These are phyloP conservation scores for Mesorhabditis spiculigera DNA, from an alignment of 2,888 invertebrate genomes.

Conservation along the genomic window DNA sequence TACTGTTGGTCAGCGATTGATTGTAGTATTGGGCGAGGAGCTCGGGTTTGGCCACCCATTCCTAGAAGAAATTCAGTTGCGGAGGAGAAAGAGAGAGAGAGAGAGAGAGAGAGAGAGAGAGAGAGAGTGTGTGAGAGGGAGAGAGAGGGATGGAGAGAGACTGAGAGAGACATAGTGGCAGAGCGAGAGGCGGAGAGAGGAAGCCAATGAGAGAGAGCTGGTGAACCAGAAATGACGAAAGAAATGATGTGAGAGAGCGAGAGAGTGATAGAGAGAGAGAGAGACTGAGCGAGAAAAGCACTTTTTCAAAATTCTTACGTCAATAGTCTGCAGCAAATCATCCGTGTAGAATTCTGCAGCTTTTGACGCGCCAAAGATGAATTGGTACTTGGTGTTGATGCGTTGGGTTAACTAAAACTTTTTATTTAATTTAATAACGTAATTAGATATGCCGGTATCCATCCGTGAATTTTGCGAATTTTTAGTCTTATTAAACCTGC, in stretches of 20 bases:
- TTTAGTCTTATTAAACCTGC: no score
- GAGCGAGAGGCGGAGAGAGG: no score
- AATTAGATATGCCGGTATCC: no score
- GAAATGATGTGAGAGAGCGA: no score
- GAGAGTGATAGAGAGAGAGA: not conserved
- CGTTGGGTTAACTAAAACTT: not conserved
- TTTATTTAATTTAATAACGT: not conserved
- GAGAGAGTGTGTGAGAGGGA: slow-evolving; percentile 16
- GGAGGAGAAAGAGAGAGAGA: no score
- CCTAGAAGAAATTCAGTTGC: no score
- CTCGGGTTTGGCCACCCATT: not conserved
- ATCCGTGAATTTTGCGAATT: no score
- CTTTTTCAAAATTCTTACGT: not conserved
- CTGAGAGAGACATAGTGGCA: no score
- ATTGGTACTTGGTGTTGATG: not conserved
- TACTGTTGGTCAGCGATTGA: not conserved
- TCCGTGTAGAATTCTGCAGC: not conserved
- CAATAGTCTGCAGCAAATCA: not conserved
- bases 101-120: no score
- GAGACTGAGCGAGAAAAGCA: no score
- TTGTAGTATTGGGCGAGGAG: not conserved
- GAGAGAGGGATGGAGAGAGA: slow-evolving; percentile 3
- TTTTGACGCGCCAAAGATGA: not conserved
- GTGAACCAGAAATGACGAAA: no score
- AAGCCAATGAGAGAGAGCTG: no score